Percentiles rank a stretch among this genome's conserved stretches.
phyloP scores from a whole-genome alignment of 2,797 vertebrate species.

The Cyclura pinguis region DNA sequence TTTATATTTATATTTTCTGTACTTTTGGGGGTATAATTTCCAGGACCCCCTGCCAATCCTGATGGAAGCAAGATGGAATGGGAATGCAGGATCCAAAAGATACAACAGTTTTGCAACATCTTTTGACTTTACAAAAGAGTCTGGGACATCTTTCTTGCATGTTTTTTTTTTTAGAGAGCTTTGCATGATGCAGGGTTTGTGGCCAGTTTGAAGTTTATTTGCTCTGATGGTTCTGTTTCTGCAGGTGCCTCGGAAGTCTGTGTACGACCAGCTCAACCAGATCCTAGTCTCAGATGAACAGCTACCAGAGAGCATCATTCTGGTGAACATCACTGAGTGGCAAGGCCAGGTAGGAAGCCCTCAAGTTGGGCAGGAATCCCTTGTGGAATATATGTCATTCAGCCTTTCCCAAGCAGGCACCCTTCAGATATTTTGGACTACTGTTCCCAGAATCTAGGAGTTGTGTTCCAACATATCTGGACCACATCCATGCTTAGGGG shows the following conservation, averaged over 20 bases:
- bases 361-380: not conserved
- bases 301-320: constrained; percentile 93
- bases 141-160: not conserved
- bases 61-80: too few relatives aligned
- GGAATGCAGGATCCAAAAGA: not conserved
- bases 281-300: constrained; percentile 91
- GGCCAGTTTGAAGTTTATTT: not conserved
- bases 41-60: too few relatives aligned
- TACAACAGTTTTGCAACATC: not conserved
- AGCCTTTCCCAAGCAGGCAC: not conserved
- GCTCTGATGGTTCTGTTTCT: constrained; percentile 1
- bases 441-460: too few relatives aligned
- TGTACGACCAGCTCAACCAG: constrained; percentile 96
- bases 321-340: constrained; percentile 93
- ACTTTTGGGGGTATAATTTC: too few relatives aligned
- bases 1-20: too few relatives aligned
- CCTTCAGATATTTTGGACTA: too few relatives aligned
- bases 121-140: not conserved
- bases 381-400: not conserved
- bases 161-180: not conserved
- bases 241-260: constrained; percentile 90
- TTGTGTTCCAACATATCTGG: too few relatives aligned
- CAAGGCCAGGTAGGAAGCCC: constrained; percentile 91
- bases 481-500: too few relatives aligned
- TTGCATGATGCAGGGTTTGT: not conserved